Conservation (phyloP, 2,888 invertebrate genomes). For the Troides oblongomaculatus region DNA sequence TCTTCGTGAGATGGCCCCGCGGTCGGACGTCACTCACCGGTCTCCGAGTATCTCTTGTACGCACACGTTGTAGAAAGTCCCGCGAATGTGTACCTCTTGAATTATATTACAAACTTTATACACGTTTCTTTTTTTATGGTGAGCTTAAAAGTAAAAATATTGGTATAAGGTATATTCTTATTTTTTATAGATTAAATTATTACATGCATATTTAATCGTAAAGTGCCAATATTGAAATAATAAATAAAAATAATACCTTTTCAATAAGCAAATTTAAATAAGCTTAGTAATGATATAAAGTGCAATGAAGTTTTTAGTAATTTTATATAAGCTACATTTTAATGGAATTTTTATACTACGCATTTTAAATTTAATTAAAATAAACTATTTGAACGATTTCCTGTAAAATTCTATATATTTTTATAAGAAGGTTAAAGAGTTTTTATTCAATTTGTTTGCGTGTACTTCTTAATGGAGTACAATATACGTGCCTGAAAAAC, state of each 20-base stretch:
- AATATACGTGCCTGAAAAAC: conserved; percentile 27
- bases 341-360: too few species aligned
- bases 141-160: conserved; percentile 11
- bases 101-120: conserved; percentile 9
- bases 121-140: conserved; percentile 8
- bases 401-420: neutral
- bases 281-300: too few species aligned
- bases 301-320: too few species aligned
- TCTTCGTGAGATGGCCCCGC: conserved; percentile 25
- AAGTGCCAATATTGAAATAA: neutral
- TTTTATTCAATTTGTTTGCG: conserved; percentile 16
- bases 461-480: conserved; percentile 14
- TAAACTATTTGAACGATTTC: neutral
- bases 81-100: conserved; percentile 18
- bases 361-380: too few species aligned
- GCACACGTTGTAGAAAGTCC: conserved; percentile 26
- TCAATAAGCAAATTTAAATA: neutral
- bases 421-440: neutral
- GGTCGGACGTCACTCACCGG: conserved; percentile 20
- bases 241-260: neutral
- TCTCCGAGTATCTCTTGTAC: conserved; percentile 15
- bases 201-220: neutral
- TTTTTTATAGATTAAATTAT: neutral
- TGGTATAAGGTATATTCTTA: neutral
- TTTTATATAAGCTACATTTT: too few species aligned